A percentile compares a stretch with the other conserved stretches of the same genome.
Conservation (phyloP, 2,797 vertebrate species). For the Austrolebias charrua region DNA sequence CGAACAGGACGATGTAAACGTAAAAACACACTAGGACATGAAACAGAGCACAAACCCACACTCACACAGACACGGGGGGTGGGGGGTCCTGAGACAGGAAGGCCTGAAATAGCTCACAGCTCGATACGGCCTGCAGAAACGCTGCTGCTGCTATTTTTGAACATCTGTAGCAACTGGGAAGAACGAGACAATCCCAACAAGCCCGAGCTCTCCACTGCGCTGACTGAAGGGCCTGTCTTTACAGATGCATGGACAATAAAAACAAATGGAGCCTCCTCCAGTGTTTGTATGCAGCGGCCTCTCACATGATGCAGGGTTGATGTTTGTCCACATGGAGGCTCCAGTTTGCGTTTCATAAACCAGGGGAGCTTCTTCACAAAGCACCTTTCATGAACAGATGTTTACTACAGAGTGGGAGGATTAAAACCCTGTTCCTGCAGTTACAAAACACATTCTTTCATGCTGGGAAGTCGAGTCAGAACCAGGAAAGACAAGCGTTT, state of each 20-base stretch:
- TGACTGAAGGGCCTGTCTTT: too few relatives aligned
- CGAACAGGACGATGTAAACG: not conserved
- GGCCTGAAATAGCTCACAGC: slow-evolving; percentile 78
- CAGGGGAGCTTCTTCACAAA: slow-evolving; percentile 43
- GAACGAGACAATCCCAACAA: slow-evolving; percentile 50
- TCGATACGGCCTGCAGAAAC: slow-evolving; percentile 73
- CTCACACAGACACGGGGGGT: slow-evolving; percentile 62
- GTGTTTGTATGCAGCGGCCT: slow-evolving; percentile 20
- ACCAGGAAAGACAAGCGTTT: too few relatives aligned
- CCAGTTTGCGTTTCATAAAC: slow-evolving; percentile 39
- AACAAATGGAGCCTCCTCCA: not conserved
- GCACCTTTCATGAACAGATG: slow-evolving; percentile 69
- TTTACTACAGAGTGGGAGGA: slow-evolving; percentile 56
- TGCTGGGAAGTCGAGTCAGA: not conserved
- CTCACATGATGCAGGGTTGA: slow-evolving; percentile 20
- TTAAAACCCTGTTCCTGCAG: slow-evolving; percentile 7
- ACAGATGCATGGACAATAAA: not conserved
- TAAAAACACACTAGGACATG: slow-evolving; percentile 29
- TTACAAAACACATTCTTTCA: slow-evolving; percentile 3
- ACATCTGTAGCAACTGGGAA: slow-evolving; percentile 56
- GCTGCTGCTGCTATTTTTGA: slow-evolving; percentile 72
- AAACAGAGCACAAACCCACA: slow-evolving; percentile 45
- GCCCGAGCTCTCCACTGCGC: slow-evolving; percentile 17
- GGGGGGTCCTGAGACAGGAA: slow-evolving; percentile 82
- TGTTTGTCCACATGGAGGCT: slow-evolving; percentile 69